phyloP scores from a whole-genome alignment of 2,888 invertebrate species.

The Sphaerophoria rueppellii region DNA sequence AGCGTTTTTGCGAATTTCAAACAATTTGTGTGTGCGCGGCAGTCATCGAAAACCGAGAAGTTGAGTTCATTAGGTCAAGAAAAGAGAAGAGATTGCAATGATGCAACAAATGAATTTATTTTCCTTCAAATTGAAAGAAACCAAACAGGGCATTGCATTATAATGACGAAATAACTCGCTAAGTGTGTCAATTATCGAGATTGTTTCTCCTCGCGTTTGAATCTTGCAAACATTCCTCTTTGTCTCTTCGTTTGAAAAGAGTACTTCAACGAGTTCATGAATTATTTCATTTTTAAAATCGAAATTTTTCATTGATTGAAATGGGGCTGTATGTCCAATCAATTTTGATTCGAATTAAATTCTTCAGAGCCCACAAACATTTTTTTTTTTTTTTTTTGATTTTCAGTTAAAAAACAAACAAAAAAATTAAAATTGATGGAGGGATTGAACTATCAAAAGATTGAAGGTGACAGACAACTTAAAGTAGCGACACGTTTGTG shows the following conservation, averaged over 20 bases:
- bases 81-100: too few species aligned
- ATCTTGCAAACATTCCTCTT: too few species aligned
- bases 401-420: neutral
- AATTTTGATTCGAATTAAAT: slow-evolving; percentile 47
- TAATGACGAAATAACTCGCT: too few species aligned
- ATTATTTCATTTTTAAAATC: slow-evolving; percentile 16
- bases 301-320: slow-evolving; percentile 25
- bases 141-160: too few species aligned
- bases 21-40: slow-evolving; percentile 16
- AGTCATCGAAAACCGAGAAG: too few species aligned
- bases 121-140: too few species aligned
- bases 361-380: slow-evolving; percentile 26
- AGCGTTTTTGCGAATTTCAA: slow-evolving; percentile 27
- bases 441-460: neutral
- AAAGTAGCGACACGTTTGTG: too few species aligned
- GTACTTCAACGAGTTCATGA: neutral
- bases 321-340: slow-evolving; percentile 49
- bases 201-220: too few species aligned
- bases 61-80: neutral
- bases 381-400: neutral
- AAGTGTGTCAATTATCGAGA: too few species aligned
- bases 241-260: neutral
- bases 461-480: too few species aligned
- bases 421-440: neutral
- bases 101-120: too few species aligned